These are phyloP conservation scores for Lindbergichthys nudifrons DNA, from an alignment of 2,797 vertebrate species.

Conservation along the genomic window DNA sequence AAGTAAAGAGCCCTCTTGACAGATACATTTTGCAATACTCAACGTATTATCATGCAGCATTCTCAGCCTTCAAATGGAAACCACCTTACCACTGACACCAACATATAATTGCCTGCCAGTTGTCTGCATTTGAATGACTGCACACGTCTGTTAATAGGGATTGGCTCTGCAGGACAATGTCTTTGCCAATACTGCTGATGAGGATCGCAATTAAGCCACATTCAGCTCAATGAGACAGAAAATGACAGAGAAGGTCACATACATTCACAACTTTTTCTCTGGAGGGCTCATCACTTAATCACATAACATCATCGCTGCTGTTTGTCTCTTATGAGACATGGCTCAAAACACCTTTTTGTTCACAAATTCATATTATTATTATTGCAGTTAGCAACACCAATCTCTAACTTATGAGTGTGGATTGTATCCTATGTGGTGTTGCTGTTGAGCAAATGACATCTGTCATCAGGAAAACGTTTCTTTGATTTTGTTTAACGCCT, in stretches of 20 bases:
- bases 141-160: conserved; percentile 40
- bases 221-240: conserved; percentile 40
- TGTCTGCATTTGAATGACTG: conserved; percentile 31
- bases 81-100: conserved; percentile 7
- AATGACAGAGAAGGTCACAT: conserved; percentile 54
- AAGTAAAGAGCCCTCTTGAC: background rate
- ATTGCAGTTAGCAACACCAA: background rate
- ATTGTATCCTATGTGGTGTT: background rate
- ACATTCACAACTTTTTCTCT: conserved; percentile 11
- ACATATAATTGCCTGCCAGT: conserved; percentile 3
- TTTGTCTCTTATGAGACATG: background rate
- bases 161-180: conserved; percentile 26
- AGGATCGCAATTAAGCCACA: conserved; percentile 42
- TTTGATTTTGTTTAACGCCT: too few species aligned
- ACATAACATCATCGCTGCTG: background rate
- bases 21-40: background rate
- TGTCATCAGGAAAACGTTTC: background rate
- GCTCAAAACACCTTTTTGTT: background rate
- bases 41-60: background rate
- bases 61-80: conserved; percentile 13
- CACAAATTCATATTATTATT: background rate
- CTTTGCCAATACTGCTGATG: conserved; percentile 40
- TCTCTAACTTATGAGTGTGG: background rate
- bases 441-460: conserved; percentile 3
- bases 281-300: conserved; percentile 6